Percentiles rank a stretch among this genome's conserved stretches.
Conservation (phyloP, 1,140 invertebrate genomes). For the Lepidurus packardi region DNA sequence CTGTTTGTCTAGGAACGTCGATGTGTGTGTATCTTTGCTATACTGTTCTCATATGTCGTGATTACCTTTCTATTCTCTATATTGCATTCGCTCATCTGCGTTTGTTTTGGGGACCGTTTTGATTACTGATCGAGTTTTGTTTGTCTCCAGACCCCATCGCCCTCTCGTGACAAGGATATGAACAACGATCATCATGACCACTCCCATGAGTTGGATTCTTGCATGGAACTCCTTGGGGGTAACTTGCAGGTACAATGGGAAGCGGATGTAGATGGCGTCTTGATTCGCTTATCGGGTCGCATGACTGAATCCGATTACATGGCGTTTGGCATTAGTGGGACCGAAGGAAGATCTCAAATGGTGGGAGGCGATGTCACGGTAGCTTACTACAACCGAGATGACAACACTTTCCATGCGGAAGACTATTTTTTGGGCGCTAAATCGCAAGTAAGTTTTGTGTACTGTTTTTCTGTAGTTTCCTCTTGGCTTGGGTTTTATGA, state of each 20-base stretch:
- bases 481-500: not conserved
- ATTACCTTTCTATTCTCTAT: slow-evolving; percentile 28
- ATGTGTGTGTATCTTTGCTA: slow-evolving; percentile 28
- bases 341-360: slow-evolving; percentile 55
- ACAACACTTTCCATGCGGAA: slow-evolving; percentile 65
- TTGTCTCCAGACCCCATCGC: slow-evolving; percentile 19
- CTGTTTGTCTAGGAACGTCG: slow-evolving; percentile 32
- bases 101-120: slow-evolving; percentile 26
- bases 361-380: slow-evolving; percentile 77
- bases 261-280: slow-evolving; percentile 60
- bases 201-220: slow-evolving; percentile 56
- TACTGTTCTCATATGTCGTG: slow-evolving; percentile 1
- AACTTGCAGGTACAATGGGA: slow-evolving; percentile 75
- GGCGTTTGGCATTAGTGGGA: slow-evolving; percentile 75
- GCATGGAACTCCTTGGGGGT: slow-evolving; percentile 69
- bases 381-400: slow-evolving; percentile 58
- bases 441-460: slow-evolving; percentile 53
- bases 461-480: not conserved
- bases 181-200: not conserved
- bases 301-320: slow-evolving; percentile 80
- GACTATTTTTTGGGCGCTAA: slow-evolving; percentile 80
- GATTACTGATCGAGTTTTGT: slow-evolving; percentile 27
- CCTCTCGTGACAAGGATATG: not conserved
- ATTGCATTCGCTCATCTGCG: slow-evolving; percentile 29
- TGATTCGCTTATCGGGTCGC: slow-evolving; percentile 66